Percentiles rank a stretch among this genome's conserved stretches.
phyloP scores from a whole-genome alignment of 2,113 vertebrate species.

The Campylomormyrus tamandua region DNA sequence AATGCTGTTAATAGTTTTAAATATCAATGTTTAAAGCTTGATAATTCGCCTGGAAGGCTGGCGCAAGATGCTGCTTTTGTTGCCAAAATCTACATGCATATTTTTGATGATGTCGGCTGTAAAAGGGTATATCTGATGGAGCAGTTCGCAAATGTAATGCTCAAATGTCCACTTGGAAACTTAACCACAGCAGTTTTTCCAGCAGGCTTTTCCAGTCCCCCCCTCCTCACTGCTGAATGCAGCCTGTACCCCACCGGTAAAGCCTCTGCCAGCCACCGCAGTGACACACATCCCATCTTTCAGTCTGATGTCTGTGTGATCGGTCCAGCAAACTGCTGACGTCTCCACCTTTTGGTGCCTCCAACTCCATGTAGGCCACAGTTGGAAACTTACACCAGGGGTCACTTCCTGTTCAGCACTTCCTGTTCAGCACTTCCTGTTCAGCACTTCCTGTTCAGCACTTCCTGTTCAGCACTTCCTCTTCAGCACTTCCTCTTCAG shows the following conservation, averaged over 20 bases:
- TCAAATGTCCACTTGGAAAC: background rate
- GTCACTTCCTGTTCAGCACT: conserved; percentile 57
- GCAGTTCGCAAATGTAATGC: background rate
- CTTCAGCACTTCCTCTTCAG: too few species aligned
- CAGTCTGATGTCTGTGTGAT: background rate
- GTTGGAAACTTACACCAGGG: background rate
- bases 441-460: conserved; percentile 55
- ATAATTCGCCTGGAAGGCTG: background rate
- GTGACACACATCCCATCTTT: background rate
- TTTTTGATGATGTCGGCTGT: background rate
- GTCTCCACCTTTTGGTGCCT: background rate
- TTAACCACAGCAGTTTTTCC: background rate
- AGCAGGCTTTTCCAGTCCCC: background rate
- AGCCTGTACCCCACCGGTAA: background rate
- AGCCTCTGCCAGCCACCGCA: background rate
- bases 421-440: conserved; percentile 55
- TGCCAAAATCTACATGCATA: background rate
- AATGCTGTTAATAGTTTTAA: background rate
- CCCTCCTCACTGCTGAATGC: background rate
- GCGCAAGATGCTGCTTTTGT: background rate
- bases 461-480: conserved; percentile 32
- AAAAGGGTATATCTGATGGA: background rate
- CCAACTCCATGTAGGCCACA: background rate
- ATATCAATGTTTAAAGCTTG: background rate
- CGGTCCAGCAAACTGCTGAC: background rate